Evolutionary conservation across 2,113 vertebrate species (phyloP).

Genomic region (Peucedramus taeniatus): DNA sequence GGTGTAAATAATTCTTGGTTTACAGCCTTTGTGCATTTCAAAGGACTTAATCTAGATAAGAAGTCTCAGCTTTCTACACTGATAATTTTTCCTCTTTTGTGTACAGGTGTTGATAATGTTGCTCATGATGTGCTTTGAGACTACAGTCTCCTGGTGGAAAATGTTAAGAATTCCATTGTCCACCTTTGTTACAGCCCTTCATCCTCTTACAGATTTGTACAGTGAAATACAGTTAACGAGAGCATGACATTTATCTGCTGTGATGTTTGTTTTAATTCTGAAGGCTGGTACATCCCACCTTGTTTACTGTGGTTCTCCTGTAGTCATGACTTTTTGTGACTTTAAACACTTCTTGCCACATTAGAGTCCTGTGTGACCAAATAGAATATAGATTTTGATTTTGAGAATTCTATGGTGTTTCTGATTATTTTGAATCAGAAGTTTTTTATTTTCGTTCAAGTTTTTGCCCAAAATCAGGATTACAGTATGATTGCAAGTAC

Average conservation of each 20-base stretch:
- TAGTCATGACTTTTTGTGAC: neutral
- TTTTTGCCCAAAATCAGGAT: neutral
- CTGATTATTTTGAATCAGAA: neutral
- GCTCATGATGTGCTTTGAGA: neutral
- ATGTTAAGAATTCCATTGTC: neutral
- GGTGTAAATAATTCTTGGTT: slow-evolving; percentile 29
- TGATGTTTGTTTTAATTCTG: neutral
- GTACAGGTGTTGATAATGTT: neutral
- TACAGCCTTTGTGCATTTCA: slow-evolving; percentile 27
- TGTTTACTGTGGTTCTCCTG: neutral
- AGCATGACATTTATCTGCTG: neutral
- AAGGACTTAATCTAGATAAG: neutral
- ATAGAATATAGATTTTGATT: neutral
- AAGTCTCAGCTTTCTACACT: neutral
- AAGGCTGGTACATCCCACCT: neutral
- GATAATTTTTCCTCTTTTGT: neutral
- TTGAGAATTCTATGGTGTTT: neutral
- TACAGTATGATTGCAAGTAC: neutral
- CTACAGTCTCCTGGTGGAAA: neutral
- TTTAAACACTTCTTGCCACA: neutral
- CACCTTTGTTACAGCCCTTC: neutral
- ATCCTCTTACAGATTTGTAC: neutral
- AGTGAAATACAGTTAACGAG: neutral
- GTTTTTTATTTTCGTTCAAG: neutral
- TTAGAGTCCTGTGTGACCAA: neutral